Percentiles rank a stretch among this genome's conserved stretches.
Evolutionary conservation across 2,888 invertebrate species (phyloP).

Genomic region (Anodontia alba): DNA sequence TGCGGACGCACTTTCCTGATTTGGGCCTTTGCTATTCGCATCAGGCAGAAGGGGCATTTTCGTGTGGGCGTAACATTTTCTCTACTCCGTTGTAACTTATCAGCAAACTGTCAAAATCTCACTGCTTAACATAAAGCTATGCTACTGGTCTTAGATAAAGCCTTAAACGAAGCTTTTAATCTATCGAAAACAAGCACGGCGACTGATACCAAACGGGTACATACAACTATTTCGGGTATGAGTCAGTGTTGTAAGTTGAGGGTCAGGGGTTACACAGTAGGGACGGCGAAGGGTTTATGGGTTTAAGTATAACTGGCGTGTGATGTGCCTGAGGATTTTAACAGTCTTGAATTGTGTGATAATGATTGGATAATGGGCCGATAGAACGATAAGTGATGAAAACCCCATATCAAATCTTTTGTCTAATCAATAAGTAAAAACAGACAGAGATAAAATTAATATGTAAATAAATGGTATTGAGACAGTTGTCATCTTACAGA

Average conservation of each 20-base stretch:
- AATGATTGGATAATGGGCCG: slow-evolving; percentile 52
- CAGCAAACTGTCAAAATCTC: slow-evolving; percentile 16
- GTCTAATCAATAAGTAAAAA: neutral
- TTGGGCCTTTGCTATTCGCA: too few relatives aligned
- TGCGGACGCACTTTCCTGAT: too few relatives aligned
- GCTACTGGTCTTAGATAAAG: slow-evolving; percentile 16
- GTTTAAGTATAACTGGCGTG: slow-evolving; percentile 36
- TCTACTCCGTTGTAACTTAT: neutral
- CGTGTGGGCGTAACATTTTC: too few relatives aligned
- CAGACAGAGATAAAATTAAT: too few relatives aligned
- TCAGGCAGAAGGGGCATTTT: too few relatives aligned
- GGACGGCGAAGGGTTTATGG: slow-evolving; percentile 49
- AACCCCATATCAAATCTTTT: neutral
- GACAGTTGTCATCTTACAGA: too few relatives aligned
- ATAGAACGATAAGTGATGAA: neutral
- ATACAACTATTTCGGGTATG: slow-evolving; percentile 34
- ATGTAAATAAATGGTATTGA: too few relatives aligned
- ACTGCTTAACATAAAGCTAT: slow-evolving; percentile 17
- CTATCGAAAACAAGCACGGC: slow-evolving; percentile 11
- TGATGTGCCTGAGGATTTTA: slow-evolving; percentile 49
- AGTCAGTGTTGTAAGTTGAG: slow-evolving; percentile 52
- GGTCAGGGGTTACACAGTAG: slow-evolving; percentile 54
- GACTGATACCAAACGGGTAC: neutral
- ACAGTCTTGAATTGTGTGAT: slow-evolving; percentile 34
- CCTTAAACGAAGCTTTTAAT: slow-evolving; percentile 9